phyloP scores from a whole-genome alignment of 2,888 invertebrate genomes.

The Synanthedon tipuliformis region DNA sequence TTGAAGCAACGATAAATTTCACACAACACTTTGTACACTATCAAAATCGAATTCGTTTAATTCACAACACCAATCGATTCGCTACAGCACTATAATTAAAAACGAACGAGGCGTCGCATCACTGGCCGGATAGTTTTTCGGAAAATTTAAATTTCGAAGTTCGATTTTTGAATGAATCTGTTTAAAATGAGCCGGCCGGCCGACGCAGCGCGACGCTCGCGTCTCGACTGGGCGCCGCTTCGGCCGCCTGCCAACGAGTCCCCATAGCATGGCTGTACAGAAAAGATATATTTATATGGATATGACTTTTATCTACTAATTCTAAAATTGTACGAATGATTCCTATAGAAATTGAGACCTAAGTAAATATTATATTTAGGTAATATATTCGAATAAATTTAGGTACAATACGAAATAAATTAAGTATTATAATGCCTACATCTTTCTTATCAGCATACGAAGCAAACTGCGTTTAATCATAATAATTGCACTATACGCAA shows the following conservation, averaged over 20 bases:
- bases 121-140: slow-evolving; percentile 7
- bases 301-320: slow-evolving; percentile 31
- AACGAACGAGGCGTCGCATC: slow-evolving; percentile 3
- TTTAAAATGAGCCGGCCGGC: slow-evolving; percentile 36
- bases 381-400: too few species aligned
- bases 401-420: too few species aligned
- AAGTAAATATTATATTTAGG: not conserved
- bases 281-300: slow-evolving; percentile 49
- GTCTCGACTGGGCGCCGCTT: slow-evolving; percentile 49
- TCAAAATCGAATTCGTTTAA: slow-evolving; percentile 16
- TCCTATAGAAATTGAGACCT: not conserved
- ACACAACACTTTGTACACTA: slow-evolving; percentile 17
- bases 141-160: slow-evolving; percentile 11
- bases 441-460: too few species aligned
- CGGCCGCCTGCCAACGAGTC: slow-evolving; percentile 61
- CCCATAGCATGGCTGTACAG: slow-evolving; percentile 40
- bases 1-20: not conserved
- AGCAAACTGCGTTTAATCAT: too few species aligned
- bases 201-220: slow-evolving; percentile 48
- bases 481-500: too few species aligned
- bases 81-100: slow-evolving; percentile 1
- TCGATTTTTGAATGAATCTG: slow-evolving; percentile 27
- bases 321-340: too few species aligned
- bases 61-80: not conserved
- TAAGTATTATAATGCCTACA: too few species aligned